Evolutionary conservation across 1,140 invertebrate genomes (phyloP).

Genomic region (Brachionus rubens): DNA sequence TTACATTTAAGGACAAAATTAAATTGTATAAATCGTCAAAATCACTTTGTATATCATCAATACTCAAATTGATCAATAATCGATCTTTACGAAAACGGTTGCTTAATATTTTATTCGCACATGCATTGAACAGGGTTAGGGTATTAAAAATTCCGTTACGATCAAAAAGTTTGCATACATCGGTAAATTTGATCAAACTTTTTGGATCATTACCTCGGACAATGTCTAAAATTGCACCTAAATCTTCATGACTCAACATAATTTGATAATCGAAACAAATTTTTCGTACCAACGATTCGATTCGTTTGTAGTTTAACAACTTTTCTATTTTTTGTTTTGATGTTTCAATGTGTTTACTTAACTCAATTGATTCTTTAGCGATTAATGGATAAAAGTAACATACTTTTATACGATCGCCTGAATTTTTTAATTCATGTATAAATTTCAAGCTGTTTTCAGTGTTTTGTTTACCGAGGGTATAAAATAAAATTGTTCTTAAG

Average conservation of each 20-base stretch:
- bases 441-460: constrained; percentile 3
- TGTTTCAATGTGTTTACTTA: not conserved
- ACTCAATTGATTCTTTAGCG: not conserved
- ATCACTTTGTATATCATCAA: not conserved
- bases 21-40: constrained; percentile 1
- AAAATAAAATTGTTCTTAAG: not conserved
- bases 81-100: not conserved
- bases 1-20: constrained; percentile 13
- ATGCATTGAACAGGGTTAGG: not conserved
- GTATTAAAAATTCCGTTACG: not conserved
- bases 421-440: not conserved
- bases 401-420: not conserved
- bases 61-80: not conserved
- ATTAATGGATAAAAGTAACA: constrained; percentile 14
- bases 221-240: not conserved
- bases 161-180: not conserved
- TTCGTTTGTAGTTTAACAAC: constrained; percentile 3
- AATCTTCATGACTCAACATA: not conserved
- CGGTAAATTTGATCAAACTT: not conserved
- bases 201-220: not conserved
- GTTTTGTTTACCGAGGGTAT: not conserved
- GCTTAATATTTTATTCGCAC: not conserved
- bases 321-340: not conserved
- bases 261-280: not conserved
- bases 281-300: not conserved